Conservation (phyloP, 2,113 vertebrate species). For the Falcunculus frontatus region DNA sequence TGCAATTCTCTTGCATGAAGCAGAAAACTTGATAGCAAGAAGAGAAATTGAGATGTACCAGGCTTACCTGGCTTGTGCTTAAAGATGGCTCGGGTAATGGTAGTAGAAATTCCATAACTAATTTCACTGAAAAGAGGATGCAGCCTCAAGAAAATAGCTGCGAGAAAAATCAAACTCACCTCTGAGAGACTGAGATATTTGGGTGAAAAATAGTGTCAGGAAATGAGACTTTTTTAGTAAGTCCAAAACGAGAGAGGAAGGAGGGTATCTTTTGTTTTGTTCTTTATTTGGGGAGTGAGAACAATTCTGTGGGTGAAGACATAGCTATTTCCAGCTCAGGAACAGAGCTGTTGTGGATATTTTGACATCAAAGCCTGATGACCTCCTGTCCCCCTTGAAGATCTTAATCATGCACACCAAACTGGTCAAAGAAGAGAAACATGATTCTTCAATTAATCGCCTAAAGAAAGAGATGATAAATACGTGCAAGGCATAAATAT, state of each 20-base stretch:
- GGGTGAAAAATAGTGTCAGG: background rate
- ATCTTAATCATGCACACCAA: background rate
- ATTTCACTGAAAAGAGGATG: background rate
- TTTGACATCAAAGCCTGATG: background rate
- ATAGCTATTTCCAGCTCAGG: background rate
- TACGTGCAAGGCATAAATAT: background rate
- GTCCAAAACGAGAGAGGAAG: background rate
- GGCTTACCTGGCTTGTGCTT: background rate
- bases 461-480: background rate
- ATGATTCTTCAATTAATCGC: background rate
- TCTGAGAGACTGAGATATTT: background rate
- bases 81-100: background rate
- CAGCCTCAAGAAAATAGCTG: background rate
- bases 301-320: background rate
- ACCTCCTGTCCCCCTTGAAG: background rate
- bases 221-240: background rate
- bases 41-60: background rate
- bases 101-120: background rate
- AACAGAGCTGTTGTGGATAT: background rate
- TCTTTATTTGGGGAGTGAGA: background rate
- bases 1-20: background rate
- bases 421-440: background rate
- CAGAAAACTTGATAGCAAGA: background rate
- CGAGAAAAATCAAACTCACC: background rate
- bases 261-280: background rate